These are phyloP conservation scores for Entomobrya proxima DNA, from an alignment of 2,888 invertebrate species.

Conservation along the genomic window DNA sequence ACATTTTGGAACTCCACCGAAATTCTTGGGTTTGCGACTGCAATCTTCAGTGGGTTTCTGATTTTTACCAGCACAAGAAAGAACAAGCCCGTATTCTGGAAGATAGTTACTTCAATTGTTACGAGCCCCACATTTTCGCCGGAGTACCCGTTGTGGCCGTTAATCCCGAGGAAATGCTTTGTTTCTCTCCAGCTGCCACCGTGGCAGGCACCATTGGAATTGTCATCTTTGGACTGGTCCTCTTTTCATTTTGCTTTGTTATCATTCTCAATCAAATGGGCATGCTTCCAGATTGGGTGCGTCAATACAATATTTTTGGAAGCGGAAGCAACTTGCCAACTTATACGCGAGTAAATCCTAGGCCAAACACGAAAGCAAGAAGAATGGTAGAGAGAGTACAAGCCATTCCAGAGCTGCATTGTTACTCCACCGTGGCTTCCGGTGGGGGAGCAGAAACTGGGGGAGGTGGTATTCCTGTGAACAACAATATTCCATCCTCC, in stretches of 20 bases:
- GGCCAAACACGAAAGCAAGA: conserved; percentile 66
- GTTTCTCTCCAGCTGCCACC: conserved; percentile 71
- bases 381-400: conserved; percentile 57
- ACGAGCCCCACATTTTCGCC: conserved; percentile 67
- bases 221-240: conserved; percentile 67
- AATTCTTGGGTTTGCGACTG: conserved; percentile 74
- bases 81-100: conserved; percentile 66
- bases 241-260: conserved; percentile 66
- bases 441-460: background rate
- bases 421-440: background rate
- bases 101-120: conserved; percentile 70
- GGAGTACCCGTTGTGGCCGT: conserved; percentile 66
- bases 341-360: conserved; percentile 71
- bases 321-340: conserved; percentile 66
- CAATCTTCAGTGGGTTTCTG: conserved; percentile 72
- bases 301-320: conserved; percentile 70
- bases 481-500: background rate
- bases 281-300: conserved; percentile 68
- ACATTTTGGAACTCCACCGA: conserved; percentile 68
- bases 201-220: conserved; percentile 71
- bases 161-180: conserved; percentile 71
- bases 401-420: conserved; percentile 49
- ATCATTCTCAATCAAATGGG: conserved; percentile 70
- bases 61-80: conserved; percentile 45
- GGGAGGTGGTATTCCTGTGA: background rate